phyloP scores from a whole-genome alignment of 2,888 invertebrate species.

The Epistrophe eligans region DNA sequence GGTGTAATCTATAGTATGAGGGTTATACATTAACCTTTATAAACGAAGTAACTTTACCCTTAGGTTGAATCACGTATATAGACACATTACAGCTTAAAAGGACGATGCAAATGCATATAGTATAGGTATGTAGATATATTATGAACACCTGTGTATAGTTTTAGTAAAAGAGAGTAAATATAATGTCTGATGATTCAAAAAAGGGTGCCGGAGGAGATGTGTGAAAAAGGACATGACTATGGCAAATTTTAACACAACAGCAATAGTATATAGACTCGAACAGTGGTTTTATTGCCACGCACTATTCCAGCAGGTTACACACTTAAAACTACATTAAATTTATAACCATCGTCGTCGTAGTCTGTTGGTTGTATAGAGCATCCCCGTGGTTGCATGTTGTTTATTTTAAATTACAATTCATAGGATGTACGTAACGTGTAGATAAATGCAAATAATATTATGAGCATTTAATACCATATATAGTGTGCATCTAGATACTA shows the following conservation, averaged over 20 bases:
- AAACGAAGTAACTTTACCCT: constrained; percentile 11
- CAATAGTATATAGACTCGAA: neutral
- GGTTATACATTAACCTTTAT: constrained; percentile 38
- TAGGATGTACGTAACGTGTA: neutral
- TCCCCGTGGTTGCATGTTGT: neutral
- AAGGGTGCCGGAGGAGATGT: neutral
- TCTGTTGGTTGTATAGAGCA: constrained; percentile 4
- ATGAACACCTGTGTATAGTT: constrained; percentile 7
- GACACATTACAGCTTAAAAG: neutral
- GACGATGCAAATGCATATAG: neutral
- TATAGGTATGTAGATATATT: neutral
- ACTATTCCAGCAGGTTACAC: constrained; percentile 48
- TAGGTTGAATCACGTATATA: neutral
- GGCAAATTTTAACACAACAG: constrained; percentile 3
- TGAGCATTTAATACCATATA: constrained; percentile 8
- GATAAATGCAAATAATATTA: constrained; percentile 13
- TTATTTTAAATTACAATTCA: constrained; percentile 29
- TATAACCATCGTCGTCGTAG: constrained; percentile 17
- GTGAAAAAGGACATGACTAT: constrained; percentile 19
- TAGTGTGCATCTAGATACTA: neutral
- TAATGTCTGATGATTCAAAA: neutral
- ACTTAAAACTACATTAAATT: constrained; percentile 57
- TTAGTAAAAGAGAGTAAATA: too few species aligned
- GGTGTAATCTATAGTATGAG: constrained; percentile 49
- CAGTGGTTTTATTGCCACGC: constrained; percentile 51